Evolutionary conservation across 2,797 vertebrate genomes (phyloP), one percentile per base, ranked within the genome.

Genomic region (Phylloscopus collybita): DNA sequence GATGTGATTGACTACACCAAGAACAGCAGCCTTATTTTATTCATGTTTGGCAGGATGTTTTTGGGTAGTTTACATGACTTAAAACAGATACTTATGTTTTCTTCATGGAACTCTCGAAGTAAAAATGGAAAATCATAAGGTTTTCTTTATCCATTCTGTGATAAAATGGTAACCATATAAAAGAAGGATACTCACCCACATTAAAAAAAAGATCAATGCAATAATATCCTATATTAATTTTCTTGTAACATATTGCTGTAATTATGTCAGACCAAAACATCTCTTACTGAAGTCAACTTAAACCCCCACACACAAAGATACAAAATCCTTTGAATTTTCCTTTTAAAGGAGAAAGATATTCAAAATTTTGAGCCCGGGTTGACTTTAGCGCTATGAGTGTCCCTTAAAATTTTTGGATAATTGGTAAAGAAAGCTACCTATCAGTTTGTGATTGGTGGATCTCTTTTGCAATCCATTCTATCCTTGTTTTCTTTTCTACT

Each of bases 21-120:
- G 79, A 96, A 83, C 36, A 93, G 84, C 71, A 96, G 69, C 61
- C 59, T 96, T 90, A 74, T 92, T 93, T 95, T 97, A 91, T 88
- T 91, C 57, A 75, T 44, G 65, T 94, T 82, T 69, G 60, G 67
- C 51, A 93, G 49, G 57, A 96, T 92, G 66, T 40, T 95, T 94
- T 92, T 85, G 44, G 34, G 44, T 90, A 78, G 80, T 94, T 95
- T 93, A 94, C 92, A 75, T 96, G 86, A 93, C 44, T 69, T 91
- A 93, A 44, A 96, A 94, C 50, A 93, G 71, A 44, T 27, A 93
- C 17, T 38, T 92, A 70, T 88, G 62, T 72, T 96, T 94, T 62
- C 91, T 94, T 81, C 44, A 65, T 70, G 71, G 92, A 97, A 96
- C 34, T 44, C 87, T 97, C 34, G 7, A 96, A 96, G 53, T 38